phyloP scores from a whole-genome alignment of 2,888 invertebrate species.

The Hypercompe scribonia region DNA sequence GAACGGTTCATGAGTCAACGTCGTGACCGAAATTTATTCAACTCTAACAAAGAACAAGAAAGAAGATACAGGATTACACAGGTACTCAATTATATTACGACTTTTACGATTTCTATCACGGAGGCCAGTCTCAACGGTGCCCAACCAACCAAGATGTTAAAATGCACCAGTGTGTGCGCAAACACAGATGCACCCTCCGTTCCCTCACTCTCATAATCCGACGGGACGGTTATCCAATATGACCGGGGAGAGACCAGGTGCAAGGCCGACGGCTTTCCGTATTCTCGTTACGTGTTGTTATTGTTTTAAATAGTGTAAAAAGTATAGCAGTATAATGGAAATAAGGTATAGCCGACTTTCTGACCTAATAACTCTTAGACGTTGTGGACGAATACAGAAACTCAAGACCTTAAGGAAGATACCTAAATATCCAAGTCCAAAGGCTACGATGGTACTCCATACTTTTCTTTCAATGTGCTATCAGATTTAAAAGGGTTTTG shows the following conservation, averaged over 20 bases:
- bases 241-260: too few relatives aligned
- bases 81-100: slow-evolving; percentile 50
- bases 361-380: background rate
- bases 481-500: background rate
- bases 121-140: too few relatives aligned
- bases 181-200: too few relatives aligned
- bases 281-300: too few relatives aligned
- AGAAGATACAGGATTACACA: slow-evolving; percentile 85
- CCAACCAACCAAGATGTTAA: too few relatives aligned
- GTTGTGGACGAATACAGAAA: background rate
- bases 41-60: slow-evolving; percentile 88
- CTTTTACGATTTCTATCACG: too few relatives aligned
- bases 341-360: background rate
- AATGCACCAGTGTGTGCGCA: too few relatives aligned
- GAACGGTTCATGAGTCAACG: slow-evolving; percentile 90
- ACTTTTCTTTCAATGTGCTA: background rate
- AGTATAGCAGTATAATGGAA: background rate
- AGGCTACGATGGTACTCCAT: background rate
- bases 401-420: background rate
- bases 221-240: too few relatives aligned
- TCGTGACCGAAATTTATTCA: slow-evolving; percentile 86
- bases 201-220: too few relatives aligned
- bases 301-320: background rate
- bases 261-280: too few relatives aligned
- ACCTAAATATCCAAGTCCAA: too few relatives aligned